Evolutionary conservation across 2,888 invertebrate species (phyloP).

Genomic region (Ptilodon capucinus): DNA sequence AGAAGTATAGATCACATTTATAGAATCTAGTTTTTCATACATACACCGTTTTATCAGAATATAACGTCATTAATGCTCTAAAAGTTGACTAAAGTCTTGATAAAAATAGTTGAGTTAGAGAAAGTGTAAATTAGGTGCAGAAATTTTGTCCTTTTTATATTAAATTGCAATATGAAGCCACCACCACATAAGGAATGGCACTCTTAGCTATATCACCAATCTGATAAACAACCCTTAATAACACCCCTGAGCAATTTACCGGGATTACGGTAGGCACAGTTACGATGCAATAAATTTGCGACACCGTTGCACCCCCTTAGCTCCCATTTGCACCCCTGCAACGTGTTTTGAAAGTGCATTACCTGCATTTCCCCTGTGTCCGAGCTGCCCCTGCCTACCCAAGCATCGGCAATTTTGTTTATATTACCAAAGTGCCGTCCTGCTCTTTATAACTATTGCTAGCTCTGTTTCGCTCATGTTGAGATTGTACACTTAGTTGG

Average conservation of each 20-base stretch:
- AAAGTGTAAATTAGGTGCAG: too few relatives aligned
- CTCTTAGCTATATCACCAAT: not conserved
- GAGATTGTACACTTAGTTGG: not conserved
- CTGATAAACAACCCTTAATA: not conserved
- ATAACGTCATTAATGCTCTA: too few relatives aligned
- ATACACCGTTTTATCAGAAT: too few relatives aligned
- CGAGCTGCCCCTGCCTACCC: slow-evolving; percentile 11
- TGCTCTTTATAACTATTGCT: not conserved
- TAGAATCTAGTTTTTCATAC: too few relatives aligned
- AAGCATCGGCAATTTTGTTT: slow-evolving; percentile 31
- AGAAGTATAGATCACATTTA: too few relatives aligned
- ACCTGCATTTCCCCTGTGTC: slow-evolving; percentile 52
- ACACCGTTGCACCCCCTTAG: slow-evolving; percentile 20
- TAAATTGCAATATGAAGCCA: too few relatives aligned
- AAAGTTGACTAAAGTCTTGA: too few relatives aligned
- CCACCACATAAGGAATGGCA: not conserved
- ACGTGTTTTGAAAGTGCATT: slow-evolving; percentile 33
- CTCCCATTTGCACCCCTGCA: slow-evolving; percentile 38
- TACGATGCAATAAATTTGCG: slow-evolving; percentile 58
- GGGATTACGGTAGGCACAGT: slow-evolving; percentile 53
- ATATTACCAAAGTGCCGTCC: not conserved
- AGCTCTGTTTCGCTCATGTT: not conserved
- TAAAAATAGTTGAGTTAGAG: too few relatives aligned
- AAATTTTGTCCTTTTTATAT: too few relatives aligned
- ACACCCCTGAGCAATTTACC: slow-evolving; percentile 43